These are phyloP conservation scores for Neoscelio sp. DNA, from an alignment of 2,888 invertebrate genomes.

Conservation along the genomic window DNA sequence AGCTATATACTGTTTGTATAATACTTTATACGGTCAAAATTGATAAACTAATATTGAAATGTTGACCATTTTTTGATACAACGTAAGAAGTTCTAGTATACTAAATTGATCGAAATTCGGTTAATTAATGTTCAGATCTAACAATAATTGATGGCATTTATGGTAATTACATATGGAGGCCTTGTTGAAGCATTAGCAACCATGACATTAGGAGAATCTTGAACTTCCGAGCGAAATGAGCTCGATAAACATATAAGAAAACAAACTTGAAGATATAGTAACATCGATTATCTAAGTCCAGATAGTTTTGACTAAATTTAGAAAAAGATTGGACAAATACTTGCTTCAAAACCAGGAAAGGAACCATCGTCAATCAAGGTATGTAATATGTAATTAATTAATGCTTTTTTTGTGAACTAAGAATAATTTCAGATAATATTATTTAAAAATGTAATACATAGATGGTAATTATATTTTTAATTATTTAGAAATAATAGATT, in stretches of 20 bases:
- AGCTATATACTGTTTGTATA: no score
- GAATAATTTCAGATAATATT: no score
- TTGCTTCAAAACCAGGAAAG: slow-evolving; percentile 83
- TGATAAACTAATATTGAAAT: no score
- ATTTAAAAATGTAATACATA: no score
- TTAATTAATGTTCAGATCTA: no score
- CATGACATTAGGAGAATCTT: slow-evolving; percentile 88
- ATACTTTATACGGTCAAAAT: no score
- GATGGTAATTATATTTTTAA: no score
- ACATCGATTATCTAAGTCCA: slow-evolving; percentile 97
- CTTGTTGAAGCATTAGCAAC: slow-evolving; percentile 93
- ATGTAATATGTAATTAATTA: slow-evolving; percentile 23
- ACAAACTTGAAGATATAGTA: slow-evolving; percentile 96
- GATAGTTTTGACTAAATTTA: slow-evolving; percentile 99
- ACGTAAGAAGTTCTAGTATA: no score
- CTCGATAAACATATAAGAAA: slow-evolving; percentile 91
- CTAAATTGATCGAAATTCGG: no score
- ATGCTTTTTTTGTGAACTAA: no score
- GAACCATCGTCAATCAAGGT: slow-evolving; percentile 77
- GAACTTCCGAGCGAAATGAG: slow-evolving; percentile 87
- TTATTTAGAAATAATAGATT: no score
- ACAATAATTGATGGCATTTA: not conserved
- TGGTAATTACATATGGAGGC: slow-evolving; percentile 87
- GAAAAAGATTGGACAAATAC: slow-evolving; percentile 93
- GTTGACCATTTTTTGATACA: no score